Evolutionary conservation across 2,113 vertebrate genomes (phyloP).

Genomic region (Scartelaos histophorus): DNA sequence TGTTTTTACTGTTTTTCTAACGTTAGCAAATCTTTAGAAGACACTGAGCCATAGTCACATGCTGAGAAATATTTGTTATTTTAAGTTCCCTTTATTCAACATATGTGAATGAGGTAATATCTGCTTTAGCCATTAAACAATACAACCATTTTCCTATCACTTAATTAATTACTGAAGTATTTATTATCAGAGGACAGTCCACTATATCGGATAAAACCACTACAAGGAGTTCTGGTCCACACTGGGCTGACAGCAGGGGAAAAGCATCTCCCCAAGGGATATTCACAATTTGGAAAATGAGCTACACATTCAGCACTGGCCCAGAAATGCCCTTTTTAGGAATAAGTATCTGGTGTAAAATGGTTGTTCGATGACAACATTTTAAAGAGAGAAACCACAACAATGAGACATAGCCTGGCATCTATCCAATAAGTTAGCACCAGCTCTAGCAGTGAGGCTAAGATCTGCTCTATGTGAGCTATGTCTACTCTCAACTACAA

Average conservation of each 20-base stretch:
- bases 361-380: conserved; percentile 65
- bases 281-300: conserved; percentile 68
- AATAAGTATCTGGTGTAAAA: conserved; percentile 67
- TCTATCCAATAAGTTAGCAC: conserved; percentile 48
- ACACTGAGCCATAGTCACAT: not conserved
- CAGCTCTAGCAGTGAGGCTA: conserved; percentile 38
- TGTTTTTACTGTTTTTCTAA: not conserved
- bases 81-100: not conserved
- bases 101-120: not conserved
- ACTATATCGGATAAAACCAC: not conserved
- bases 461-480: conserved; percentile 44
- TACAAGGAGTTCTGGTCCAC: conserved; percentile 29
- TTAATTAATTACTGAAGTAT: conserved; percentile 28
- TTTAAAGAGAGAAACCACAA: conserved; percentile 44
- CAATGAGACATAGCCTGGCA: conserved; percentile 31
- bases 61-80: not conserved
- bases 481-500: not conserved
- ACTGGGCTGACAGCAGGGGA: conserved; percentile 37
- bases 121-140: conserved; percentile 10
- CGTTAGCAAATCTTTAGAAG: not conserved
- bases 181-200: conserved; percentile 26
- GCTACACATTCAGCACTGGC: conserved; percentile 50
- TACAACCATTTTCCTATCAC: conserved; percentile 9
- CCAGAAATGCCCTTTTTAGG: conserved; percentile 73
- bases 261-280: conserved; percentile 45